Percentiles rank a stretch among this genome's conserved stretches.
Conservation (phyloP, 2,888 invertebrate species). For the Philereme transversata region DNA sequence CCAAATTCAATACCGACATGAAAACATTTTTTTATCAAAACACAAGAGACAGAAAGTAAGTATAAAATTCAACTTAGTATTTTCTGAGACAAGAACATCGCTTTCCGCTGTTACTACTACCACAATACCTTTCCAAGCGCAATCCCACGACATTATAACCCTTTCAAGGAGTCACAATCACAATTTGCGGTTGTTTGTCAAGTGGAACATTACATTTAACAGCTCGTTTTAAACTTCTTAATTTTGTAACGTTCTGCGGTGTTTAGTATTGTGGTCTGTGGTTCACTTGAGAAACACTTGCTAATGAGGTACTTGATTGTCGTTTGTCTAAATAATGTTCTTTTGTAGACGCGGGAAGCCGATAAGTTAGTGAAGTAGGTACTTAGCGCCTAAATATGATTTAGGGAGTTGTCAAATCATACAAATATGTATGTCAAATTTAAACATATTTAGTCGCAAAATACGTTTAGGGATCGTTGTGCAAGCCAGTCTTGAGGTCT, state of each 20-base stretch:
- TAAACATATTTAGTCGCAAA: no score
- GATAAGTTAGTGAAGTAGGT: background rate
- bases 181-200: slow-evolving; percentile 79
- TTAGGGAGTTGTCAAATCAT: no score
- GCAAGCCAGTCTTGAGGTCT: no score
- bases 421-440: no score
- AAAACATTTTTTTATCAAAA: no score
- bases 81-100: slow-evolving; percentile 8
- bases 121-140: slow-evolving; percentile 47
- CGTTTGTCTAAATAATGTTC: slow-evolving; percentile 23
- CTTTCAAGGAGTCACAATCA: slow-evolving; percentile 78
- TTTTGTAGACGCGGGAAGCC: background rate
- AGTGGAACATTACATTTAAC: slow-evolving; percentile 40
- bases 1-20: no score
- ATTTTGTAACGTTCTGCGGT: slow-evolving; percentile 33
- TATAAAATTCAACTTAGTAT: no score
- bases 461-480: no score
- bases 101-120: slow-evolving; percentile 28
- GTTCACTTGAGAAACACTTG: slow-evolving; percentile 38
- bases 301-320: slow-evolving; percentile 29
- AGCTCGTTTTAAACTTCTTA: slow-evolving; percentile 41
- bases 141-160: slow-evolving; percentile 80
- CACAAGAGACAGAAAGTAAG: no score
- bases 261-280: slow-evolving; percentile 39
- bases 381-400: no score